Conservation (phyloP, 2,797 vertebrate species). For the Myripristis murdjan region DNA sequence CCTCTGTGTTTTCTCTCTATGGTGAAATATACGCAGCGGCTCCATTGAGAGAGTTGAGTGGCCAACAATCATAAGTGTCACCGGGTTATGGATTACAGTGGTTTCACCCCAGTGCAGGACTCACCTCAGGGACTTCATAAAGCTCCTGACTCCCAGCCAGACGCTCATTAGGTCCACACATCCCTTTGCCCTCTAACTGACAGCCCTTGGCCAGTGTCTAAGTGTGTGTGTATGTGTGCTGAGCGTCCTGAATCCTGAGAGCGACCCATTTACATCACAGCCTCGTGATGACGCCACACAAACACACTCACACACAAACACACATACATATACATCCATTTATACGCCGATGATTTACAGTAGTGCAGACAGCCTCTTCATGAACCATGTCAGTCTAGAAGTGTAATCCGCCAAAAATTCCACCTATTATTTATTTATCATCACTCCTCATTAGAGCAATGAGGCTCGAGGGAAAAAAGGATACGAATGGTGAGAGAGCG, state of each 20-base stretch:
- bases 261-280: constrained; percentile 40
- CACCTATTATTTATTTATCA: constrained; percentile 72
- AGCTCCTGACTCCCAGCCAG: constrained; percentile 74
- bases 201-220: constrained; percentile 62
- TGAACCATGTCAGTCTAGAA: constrained; percentile 67
- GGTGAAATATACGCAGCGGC: constrained; percentile 51
- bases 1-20: constrained; percentile 19
- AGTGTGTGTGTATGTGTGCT: constrained; percentile 37
- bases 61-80: constrained; percentile 72
- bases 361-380: constrained; percentile 43
- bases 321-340: constrained; percentile 5
- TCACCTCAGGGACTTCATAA: constrained; percentile 79
- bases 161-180: constrained; percentile 68
- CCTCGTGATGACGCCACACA: constrained; percentile 56
- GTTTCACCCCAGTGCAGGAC: constrained; percentile 67
- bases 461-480: constrained; percentile 52
- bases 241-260: constrained; percentile 43
- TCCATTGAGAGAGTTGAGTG: constrained; percentile 46
- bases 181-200: constrained; percentile 73
- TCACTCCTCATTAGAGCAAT: constrained; percentile 58
- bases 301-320: constrained; percentile 36
- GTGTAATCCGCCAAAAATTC: constrained; percentile 62
- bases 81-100: constrained; percentile 75
- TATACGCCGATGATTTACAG: constrained; percentile 54
- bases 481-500: constrained; percentile 31